phyloP scores from a whole-genome alignment of 2,888 invertebrate genomes.

The Drosophila rellima region DNA sequence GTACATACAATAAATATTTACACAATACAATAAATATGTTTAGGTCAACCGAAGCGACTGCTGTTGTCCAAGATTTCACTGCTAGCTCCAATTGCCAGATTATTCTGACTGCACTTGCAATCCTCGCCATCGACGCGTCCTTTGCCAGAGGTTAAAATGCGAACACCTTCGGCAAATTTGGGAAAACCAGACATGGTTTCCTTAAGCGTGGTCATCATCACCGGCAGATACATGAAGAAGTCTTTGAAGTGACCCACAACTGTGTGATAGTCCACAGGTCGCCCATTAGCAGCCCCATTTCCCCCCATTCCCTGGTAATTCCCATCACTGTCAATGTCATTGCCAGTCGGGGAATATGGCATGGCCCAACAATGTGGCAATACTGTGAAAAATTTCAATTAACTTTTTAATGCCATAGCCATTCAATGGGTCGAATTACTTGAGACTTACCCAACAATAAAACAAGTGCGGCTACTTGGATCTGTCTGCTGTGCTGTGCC shows the following conservation, averaged over 20 bases:
- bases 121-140: conserved; percentile 66
- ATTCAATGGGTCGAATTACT: neutral
- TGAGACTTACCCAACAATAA: conserved; percentile 64
- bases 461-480: conserved; percentile 44
- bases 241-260: conserved; percentile 83
- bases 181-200: conserved; percentile 84
- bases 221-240: conserved; percentile 84
- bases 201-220: conserved; percentile 83
- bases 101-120: conserved; percentile 72
- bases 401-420: neutral
- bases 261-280: conserved; percentile 78
- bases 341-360: conserved; percentile 53
- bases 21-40: neutral
- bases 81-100: conserved; percentile 36
- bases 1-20: conserved; percentile 47
- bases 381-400: conserved; percentile 27
- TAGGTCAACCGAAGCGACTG: conserved; percentile 61
- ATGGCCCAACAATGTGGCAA: conserved; percentile 35
- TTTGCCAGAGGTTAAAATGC: conserved; percentile 73
- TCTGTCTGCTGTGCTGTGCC: conserved; percentile 46
- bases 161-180: conserved; percentile 81
- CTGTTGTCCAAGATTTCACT: conserved; percentile 67
- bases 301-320: conserved; percentile 33
- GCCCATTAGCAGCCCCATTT: conserved; percentile 12
- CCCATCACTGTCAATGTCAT: conserved; percentile 69